Evolutionary conservation across 1,140 invertebrate genomes (phyloP), one percentile per base, ranked within the genome.

Genomic region (Rhopalosiphum padi): DNA sequence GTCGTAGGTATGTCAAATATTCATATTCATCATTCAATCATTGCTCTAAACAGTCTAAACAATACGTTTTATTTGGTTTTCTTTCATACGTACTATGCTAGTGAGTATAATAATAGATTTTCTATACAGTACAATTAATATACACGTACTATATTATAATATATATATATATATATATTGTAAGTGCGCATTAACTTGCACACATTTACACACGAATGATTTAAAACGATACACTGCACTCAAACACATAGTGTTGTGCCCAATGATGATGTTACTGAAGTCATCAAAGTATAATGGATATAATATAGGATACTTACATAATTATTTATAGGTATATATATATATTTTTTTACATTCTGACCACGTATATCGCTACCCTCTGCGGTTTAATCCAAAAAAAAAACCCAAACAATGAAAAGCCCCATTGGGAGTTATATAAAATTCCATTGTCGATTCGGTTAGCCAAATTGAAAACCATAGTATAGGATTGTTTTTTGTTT

Each of bases 331-430:
- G 48, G 35, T 53, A 89, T 43, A 60, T 41, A 92, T 83, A 41
- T 86, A 53, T 53, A 8, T 21, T 43, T 53, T 85, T 93, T 93
- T 93, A 93, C 91, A 93, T 93, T 93, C 91, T 55, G 91, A 86
- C 91, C 77, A 9, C 91, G 48, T 93, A 85, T 86, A 93, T 93
- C 37, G 82, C 7, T 86, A 85, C 91, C 91, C 91, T 93, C 46
- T 30, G 85, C 37, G 8, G 90, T 83, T 92, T 91, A 48, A 91
- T 48, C 43, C 43, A 23, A 43, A 51, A 83, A 53, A 92, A 85
- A 83, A 53, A 90, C 88, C 91, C 55, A 93, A 55, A 93, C 91
- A 93, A 93, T 93, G 77, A 93, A 93, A 93, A 93, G 48, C 82
- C 82, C 35, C 91, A n/a, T 83, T 35, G 46, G 35, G 68, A 37